Conservation (phyloP, 2,888 invertebrate species). For the Holacanthella duospinosa region DNA sequence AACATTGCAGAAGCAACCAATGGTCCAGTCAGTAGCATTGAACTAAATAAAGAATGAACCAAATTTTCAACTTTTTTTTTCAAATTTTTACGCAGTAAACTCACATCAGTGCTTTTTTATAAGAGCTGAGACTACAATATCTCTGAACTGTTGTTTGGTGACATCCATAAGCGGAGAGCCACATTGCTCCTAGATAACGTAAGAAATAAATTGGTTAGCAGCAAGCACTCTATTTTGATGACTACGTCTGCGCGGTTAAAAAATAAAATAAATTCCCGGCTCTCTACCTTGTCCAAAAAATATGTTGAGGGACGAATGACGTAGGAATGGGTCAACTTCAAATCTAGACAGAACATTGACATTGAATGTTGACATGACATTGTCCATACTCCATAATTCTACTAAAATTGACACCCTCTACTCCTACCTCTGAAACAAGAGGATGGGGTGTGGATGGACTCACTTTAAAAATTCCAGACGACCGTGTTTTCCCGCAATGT, state of each 20-base stretch:
- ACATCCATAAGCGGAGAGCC: slow-evolving; percentile 37
- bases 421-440: not conserved
- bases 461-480: slow-evolving; percentile 25
- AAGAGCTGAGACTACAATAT: slow-evolving; percentile 36
- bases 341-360: slow-evolving; percentile 18
- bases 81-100: not conserved
- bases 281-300: slow-evolving; percentile 26
- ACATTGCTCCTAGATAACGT: slow-evolving; percentile 17
- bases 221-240: no score
- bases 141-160: slow-evolving; percentile 39
- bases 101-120: slow-evolving; percentile 31
- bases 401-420: no score
- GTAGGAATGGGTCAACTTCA: slow-evolving; percentile 24
- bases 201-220: not conserved
- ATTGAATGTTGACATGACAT: no score
- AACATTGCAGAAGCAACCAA: slow-evolving; percentile 28
- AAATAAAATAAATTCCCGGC: no score
- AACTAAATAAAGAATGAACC: slow-evolving; percentile 12
- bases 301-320: slow-evolving; percentile 25
- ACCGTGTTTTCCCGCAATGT: slow-evolving; percentile 30
- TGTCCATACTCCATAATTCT: no score
- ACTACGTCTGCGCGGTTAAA: not conserved
- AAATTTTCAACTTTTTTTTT: not conserved
- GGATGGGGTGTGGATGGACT: not conserved
- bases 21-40: slow-evolving; percentile 29